Evolutionary conservation across 2,888 invertebrate species (phyloP), one percentile per base, ranked within the genome.

Genomic region (Pimpla rufipes): DNA sequence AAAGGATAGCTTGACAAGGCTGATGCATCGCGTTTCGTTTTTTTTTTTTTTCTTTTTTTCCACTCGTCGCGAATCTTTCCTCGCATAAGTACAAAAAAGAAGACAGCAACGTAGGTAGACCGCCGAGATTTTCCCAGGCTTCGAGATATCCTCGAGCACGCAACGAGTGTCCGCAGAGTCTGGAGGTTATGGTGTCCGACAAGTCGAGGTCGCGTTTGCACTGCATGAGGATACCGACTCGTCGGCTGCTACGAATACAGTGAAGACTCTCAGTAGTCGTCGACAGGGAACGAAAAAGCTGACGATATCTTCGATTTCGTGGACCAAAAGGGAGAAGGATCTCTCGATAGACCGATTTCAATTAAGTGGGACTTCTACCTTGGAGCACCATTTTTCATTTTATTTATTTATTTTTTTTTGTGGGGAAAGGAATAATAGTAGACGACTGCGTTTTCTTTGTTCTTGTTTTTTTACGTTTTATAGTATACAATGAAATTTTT

Each of bases 51-150:
- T 21, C 13, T 45, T 21, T 67, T 47, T 23, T 29, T 35, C 40
- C 45, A 13, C 35, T 37, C 64, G 29, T 11, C 23, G 7, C 35
- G 16, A 37, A 47, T 55, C 45, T 57, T 67, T 68, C 55, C 16
- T 47, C 8, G 42, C 13, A 37, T 4, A 16, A n/a, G 10, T 23
- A 10, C 11, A 3, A 3, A 29, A 29, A 3, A 29, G 5, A 29
- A 29, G 21, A n/a, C 67, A 42, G 52, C 66, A 77, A 77, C n/a
- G 5, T 29, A 29, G n/a, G 23, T 66, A 50, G 18, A 37, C 57
- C 40, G 40, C 55, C 13, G 66, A 57, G 64, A 76, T 81, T 81
- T 81, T 81, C 81, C 57, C 81, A 81, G 80, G 75, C 80, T 76
- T 76, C 68, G 55, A 42, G 8, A 37, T 68, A 79, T 66, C 79